Base-by-base conservation (phyloP, 2,888 invertebrate genomes). In the Onthophagus sagittarius region DNA sequence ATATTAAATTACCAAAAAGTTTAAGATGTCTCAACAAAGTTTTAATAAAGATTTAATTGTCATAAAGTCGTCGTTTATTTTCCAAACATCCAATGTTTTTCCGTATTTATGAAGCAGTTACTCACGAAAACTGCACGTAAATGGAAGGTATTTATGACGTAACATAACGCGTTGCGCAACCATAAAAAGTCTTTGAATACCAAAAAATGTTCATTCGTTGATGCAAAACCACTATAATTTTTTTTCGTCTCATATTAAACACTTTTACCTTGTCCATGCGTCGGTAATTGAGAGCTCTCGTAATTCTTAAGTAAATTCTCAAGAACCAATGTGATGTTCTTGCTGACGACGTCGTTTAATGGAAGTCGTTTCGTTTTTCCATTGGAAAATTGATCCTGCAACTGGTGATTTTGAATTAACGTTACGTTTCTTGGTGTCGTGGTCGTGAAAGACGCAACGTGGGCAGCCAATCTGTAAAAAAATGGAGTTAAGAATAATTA, bases 221-320 rank as follows among this genome's bases (percentile, higher is more conserved):
- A 23, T 23, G 23, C 23, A 23, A 23, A n/a, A n/a, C n/a, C 23
- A 23, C 23, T 23, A 23, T 23, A 23, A 23, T 23, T 23, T 23
- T n/a, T n/a, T 23, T 23, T 23, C 23, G 3, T 23, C 23, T 3
- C 23, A 23, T 3, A 23, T 23, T 23, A 23, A 23, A 23, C 23
- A 23, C 23, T 23, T 23, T 72, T 84, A 94, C 95, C 95, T 90
- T 93, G 91, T 64, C 93, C 94, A 82, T 95, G 94, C n/a, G 94
- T 94, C 4, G 96, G 96, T 76, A 95, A 86, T 82, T 95, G 95
- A 23, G 94, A 95, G 83, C 94, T 94, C 84, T 96, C 96, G 83
- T 96, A 96, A 84, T 95, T 93, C 86, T 95, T 94, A 79, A 96
- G 87, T 62, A 96, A 88, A 83, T 95, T 95, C 82, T 96, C 96